Percentiles rank a stretch among this genome's conserved stretches.
Evolutionary conservation across 2,113 vertebrate genomes (phyloP).

Genomic region (Ctenomys sociabilis): DNA sequence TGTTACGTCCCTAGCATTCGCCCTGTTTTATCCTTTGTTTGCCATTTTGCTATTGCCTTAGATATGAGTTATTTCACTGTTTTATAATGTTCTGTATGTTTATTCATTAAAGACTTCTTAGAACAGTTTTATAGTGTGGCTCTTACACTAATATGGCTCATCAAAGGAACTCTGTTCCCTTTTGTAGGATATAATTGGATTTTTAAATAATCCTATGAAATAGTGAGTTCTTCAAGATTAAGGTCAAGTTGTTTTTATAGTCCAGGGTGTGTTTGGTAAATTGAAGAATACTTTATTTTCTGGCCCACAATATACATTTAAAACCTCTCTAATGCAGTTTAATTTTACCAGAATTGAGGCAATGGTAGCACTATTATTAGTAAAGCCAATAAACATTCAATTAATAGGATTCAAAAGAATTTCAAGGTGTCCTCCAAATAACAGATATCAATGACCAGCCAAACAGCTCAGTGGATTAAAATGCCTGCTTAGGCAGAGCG

Average conservation of each 20-base stretch:
- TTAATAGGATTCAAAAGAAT: conserved; percentile 32
- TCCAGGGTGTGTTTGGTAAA: not conserved
- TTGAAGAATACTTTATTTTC: conserved; percentile 46
- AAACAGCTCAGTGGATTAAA: no score
- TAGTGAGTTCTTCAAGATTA: conserved; percentile 47
- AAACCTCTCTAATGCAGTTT: not conserved
- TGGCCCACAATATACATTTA: not conserved
- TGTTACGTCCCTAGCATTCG: not conserved
- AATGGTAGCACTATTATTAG: conserved; percentile 3
- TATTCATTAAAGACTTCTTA: conserved; percentile 31
- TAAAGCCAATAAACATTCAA: not conserved
- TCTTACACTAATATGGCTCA: conserved; percentile 38
- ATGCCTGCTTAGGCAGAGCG: no score
- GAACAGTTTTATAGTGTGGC: conserved; percentile 31
- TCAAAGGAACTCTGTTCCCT: not conserved
- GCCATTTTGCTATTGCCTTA: not conserved
- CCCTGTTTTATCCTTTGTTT: not conserved
- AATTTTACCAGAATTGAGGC: not conserved
- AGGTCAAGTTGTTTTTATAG: conserved; percentile 43
- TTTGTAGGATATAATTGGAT: conserved; percentile 33
- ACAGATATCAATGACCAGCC: not conserved
- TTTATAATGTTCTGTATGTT: not conserved
- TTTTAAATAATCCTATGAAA: conserved; percentile 59
- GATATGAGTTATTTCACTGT: not conserved
- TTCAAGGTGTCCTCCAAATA: not conserved